phyloP scores from a whole-genome alignment of 2,797 vertebrate species.

The Oreortyx pictus region DNA sequence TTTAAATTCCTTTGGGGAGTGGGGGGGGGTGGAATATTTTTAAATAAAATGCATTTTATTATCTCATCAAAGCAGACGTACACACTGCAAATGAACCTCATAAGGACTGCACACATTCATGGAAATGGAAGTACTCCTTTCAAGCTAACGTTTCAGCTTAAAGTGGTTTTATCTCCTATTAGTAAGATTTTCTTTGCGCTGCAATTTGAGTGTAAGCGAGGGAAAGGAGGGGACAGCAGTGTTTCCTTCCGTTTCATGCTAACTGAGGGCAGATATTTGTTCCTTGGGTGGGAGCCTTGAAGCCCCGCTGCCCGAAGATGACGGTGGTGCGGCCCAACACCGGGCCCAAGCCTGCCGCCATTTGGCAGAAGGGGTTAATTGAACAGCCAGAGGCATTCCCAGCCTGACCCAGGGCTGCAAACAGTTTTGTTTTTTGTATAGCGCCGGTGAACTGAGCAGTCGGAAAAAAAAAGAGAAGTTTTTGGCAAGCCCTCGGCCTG shows the following conservation, averaged over 20 bases:
- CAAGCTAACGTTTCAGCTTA: constrained; percentile 18
- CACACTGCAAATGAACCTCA: constrained; percentile 37
- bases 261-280: neutral
- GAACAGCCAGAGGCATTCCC: constrained; percentile 25
- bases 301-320: rapidly evolving
- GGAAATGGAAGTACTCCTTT: constrained; percentile 54
- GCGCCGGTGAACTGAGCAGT: constrained; percentile 60
- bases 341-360: neutral
- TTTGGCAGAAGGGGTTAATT: constrained; percentile 47
- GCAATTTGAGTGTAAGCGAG: constrained; percentile 29
- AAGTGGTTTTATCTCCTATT: constrained; percentile 46
- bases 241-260: neutral
- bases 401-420: constrained; percentile 69
- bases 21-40: constrained; percentile 10
- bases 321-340: neutral
- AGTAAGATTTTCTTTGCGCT: constrained; percentile 17
- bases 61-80: constrained; percentile 65
- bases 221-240: constrained; percentile 2
- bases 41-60: constrained; percentile 69
- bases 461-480: constrained; percentile 14
- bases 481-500: constrained; percentile 76
- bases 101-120: constrained; percentile 21
- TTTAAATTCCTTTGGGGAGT: constrained; percentile 12
- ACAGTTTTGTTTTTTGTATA: constrained; percentile 81
- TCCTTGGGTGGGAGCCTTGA: neutral